Evolutionary conservation across 1,140 invertebrate species (phyloP), one percentile per base, ranked within the genome.

Genomic region (Pseudomyrmex pallidus): DNA sequence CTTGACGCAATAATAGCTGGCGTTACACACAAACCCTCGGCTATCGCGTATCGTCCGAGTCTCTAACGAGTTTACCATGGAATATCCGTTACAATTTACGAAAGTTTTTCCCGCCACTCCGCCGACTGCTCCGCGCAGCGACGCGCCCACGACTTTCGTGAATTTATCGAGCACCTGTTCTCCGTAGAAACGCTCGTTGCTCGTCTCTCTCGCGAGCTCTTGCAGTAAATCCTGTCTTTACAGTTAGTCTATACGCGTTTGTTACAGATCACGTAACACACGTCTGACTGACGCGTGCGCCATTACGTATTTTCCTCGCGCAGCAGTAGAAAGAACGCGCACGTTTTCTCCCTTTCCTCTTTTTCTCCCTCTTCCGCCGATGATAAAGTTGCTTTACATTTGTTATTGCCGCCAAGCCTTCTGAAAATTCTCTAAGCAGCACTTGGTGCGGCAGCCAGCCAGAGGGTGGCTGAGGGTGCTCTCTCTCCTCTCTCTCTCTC

Each of bases 11-110:
- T 80, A 80, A 80, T 80, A 68, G 76, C 64, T 20, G 15, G 20
- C 54, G 64, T 59, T 70, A 50, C 63, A 54, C 50, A 54, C 50
- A n/a, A 35, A 46, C 52, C 64, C 9, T 20, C 54, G 54, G 15
- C 35, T 72, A 80, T 48, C 66, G 76, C 35, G 48, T 56, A 44
- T 22, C 66, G 46, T 35, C 5, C 35, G 35, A 7, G 35, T 35
- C 13, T 59, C 54, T 80, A 80, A 80, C 76, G 76, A 80, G 76
- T 80, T 70, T 80, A 72, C 76, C 44, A 50, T 72, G 76, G 76
- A 80, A 80, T 80, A 80, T 70, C 66, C 56, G 44, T 68, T 72
- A 80, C 76, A 80, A 72, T 80, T 80, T 80, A 72, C 76, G 7
- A 72, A 70, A 80, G 44, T 68, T 80, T 67, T 20, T 17, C 22